Evolutionary conservation across 2,113 vertebrate species (phyloP).

Genomic region (Oceanodroma tethys): DNA sequence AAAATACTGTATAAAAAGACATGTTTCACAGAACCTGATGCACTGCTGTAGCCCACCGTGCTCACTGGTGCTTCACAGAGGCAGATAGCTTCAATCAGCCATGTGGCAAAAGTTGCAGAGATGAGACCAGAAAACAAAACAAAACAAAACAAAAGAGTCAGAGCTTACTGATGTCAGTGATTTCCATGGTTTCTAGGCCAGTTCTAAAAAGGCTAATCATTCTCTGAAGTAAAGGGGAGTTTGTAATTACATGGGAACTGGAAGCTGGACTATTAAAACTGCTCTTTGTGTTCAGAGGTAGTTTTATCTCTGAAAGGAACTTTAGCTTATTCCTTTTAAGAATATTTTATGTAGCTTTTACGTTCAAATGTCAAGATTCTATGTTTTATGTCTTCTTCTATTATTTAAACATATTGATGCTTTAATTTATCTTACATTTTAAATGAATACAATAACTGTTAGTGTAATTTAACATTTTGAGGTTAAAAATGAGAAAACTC

Average conservation of each 20-base stretch:
- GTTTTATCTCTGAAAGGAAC: neutral
- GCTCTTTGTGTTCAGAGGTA: neutral
- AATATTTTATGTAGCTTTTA: neutral
- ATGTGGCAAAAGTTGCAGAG: neutral
- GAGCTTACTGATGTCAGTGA: neutral
- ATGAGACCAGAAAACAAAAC: neutral
- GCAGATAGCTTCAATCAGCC: neutral
- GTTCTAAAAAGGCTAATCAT: neutral
- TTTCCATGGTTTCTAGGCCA: neutral
- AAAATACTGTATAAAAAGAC: neutral
- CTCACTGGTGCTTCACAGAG: neutral
- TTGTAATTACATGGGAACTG: neutral
- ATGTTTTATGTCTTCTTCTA: neutral
- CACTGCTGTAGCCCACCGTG: neutral
- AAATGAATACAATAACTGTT: neutral
- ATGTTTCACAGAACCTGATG: neutral
- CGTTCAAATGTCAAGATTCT: neutral
- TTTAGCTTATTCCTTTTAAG: neutral
- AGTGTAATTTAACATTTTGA: neutral
- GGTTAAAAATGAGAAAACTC: neutral
- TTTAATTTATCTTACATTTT: neutral
- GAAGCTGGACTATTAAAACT: neutral
- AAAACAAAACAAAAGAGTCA: neutral
- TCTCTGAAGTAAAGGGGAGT: neutral
- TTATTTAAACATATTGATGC: neutral